Evolutionary conservation across 2,888 invertebrate species (phyloP).

Genomic region (Pseudanteris insignis): DNA sequence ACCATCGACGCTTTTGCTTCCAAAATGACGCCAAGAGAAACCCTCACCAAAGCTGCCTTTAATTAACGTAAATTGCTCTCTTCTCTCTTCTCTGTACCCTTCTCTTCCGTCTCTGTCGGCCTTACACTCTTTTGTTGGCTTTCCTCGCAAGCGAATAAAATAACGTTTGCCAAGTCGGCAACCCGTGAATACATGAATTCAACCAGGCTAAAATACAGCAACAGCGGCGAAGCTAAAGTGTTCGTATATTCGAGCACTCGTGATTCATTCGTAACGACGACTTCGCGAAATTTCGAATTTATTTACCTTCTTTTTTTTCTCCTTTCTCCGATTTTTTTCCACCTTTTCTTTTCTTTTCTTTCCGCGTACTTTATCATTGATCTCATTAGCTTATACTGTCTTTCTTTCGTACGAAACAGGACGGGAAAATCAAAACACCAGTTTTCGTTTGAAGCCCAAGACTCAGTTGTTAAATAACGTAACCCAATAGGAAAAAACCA

Average conservation of each 20-base stretch:
- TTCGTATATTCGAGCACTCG: conserved; percentile 44
- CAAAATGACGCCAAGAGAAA: conserved; percentile 47
- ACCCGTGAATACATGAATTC: conserved; percentile 47
- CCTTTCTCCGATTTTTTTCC: no score
- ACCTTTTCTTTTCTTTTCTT: no score
- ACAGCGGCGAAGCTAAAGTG: conserved; percentile 43
- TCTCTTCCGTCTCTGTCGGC: conserved; percentile 43
- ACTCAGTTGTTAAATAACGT: no score
- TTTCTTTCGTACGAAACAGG: conserved; percentile 17
- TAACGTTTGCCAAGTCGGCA: conserved; percentile 47
- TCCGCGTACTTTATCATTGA: conserved; percentile 40
- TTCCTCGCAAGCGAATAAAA: conserved; percentile 47
- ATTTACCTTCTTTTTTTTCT: no score
- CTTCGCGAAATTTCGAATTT: conserved; percentile 41
- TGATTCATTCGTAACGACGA: conserved; percentile 45
- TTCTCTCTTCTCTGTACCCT: conserved; percentile 45
- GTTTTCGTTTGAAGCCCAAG: no score
- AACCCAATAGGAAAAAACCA: no score
- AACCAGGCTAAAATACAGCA: conserved; percentile 46
- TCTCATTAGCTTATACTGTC: conserved; percentile 33
- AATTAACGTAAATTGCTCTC: conserved; percentile 59
- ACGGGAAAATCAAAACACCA: conserved; percentile 11
- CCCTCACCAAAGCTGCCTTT: conserved; percentile 54
- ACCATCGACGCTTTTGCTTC: conserved; percentile 46
- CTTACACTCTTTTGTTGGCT: conserved; percentile 46